These are phyloP conservation scores for human (Homo sapiens) DNA, from an alignment of 2,113 vertebrate genomes.

Conservation along the genomic window DNA sequence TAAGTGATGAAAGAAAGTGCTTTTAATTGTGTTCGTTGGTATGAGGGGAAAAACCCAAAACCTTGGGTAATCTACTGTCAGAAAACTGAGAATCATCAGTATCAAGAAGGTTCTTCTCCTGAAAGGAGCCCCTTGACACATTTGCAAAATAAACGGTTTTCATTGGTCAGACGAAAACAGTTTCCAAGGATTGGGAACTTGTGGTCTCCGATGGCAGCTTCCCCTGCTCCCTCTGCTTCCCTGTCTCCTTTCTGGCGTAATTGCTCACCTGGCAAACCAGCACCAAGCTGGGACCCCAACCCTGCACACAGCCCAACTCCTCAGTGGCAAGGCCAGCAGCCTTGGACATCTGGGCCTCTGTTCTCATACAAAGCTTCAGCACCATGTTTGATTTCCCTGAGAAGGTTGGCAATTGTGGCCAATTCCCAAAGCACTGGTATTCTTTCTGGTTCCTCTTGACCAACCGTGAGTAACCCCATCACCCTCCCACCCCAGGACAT, in stretches of 20 bases:
- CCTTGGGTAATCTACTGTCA: background rate
- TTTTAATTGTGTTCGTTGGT: background rate
- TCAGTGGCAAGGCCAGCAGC: background rate
- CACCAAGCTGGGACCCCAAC: background rate
- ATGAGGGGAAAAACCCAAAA: background rate
- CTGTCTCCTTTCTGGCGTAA: background rate
- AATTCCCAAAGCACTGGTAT: background rate
- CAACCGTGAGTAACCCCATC: background rate
- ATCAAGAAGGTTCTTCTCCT: background rate
- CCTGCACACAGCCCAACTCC: background rate
- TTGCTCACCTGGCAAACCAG: background rate
- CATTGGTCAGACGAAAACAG: background rate
- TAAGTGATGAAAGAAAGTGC: background rate
- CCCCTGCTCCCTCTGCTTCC: background rate
- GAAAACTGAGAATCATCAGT: background rate
- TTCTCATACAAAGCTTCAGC: background rate
- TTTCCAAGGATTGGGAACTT: background rate
- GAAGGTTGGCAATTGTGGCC: background rate
- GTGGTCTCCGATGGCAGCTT: background rate
- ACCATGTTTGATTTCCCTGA: background rate
- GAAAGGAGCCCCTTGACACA: constrained; percentile 26
- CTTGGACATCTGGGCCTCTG: background rate
- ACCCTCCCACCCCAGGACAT: too few relatives aligned
- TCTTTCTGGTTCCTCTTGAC: background rate
- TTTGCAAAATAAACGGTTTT: constrained; percentile 35